Evolutionary conservation across 2,113 vertebrate species (phyloP).

Genomic region (Dicaeum eximium): DNA sequence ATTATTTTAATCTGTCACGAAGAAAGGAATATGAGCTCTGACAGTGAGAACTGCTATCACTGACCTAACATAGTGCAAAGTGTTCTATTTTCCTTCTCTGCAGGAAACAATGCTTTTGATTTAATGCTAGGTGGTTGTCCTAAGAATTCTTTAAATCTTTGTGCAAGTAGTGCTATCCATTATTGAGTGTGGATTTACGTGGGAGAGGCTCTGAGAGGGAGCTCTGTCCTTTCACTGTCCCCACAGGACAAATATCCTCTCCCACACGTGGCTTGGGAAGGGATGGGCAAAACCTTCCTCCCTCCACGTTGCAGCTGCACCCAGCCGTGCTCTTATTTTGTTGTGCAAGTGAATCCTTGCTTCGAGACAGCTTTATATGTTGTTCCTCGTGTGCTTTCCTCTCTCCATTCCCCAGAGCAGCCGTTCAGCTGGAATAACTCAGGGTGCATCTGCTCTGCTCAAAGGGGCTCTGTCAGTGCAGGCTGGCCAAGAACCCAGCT

Average conservation of each 20-base stretch:
- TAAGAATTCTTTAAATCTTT: not conserved
- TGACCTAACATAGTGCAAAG: accelerated
- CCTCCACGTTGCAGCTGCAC: accelerated
- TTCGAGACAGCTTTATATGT: accelerated
- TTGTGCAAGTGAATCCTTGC: not conserved
- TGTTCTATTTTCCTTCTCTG: not conserved
- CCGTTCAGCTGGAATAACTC: not conserved
- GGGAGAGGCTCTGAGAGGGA: not conserved
- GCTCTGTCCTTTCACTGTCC: not conserved
- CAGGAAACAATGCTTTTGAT: not conserved
- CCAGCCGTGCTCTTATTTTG: not conserved
- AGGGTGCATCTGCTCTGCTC: not conserved
- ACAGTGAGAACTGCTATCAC: not conserved
- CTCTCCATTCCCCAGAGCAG: not conserved
- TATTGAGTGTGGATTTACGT: not conserved
- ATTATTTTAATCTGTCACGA: not conserved
- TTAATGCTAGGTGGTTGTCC: not conserved
- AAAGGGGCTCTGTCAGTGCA: not conserved
- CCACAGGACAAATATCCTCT: not conserved
- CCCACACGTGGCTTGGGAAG: not conserved
- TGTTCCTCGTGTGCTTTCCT: accelerated
- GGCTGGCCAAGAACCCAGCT: not conserved
- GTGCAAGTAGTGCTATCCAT: not conserved
- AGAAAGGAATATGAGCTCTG: not conserved
- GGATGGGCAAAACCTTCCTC: not conserved